A percentile compares a stretch with the other conserved stretches of the same genome.
Conservation (phyloP, 2,888 invertebrate species). For the Drosophila nr. perissopoda region DNA sequence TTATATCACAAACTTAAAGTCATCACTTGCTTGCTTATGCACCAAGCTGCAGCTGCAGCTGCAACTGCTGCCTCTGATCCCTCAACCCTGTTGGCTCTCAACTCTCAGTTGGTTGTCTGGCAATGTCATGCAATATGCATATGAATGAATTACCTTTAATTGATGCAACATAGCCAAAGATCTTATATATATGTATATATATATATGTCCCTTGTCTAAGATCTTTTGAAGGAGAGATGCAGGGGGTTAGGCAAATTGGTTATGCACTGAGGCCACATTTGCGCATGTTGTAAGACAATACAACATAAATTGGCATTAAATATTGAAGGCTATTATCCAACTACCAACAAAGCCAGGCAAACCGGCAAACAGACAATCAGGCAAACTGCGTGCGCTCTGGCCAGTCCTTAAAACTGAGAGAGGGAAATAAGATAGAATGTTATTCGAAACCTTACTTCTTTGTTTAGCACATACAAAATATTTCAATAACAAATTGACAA, state of each 20-base stretch:
- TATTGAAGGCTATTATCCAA: slow-evolving; percentile 69
- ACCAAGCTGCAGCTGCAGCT: neutral
- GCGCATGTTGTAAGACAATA: slow-evolving; percentile 51
- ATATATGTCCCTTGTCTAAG: neutral
- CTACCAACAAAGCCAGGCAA: slow-evolving; percentile 46
- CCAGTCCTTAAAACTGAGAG: slow-evolving; percentile 2
- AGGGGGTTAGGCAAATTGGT: neutral
- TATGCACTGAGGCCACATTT: slow-evolving; percentile 15
- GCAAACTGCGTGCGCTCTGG: neutral
- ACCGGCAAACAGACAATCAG: slow-evolving; percentile 11
- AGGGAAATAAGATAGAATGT: neutral
- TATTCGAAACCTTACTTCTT: slow-evolving; percentile 33
- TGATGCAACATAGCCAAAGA: slow-evolving; percentile 66
- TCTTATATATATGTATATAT: neutral
- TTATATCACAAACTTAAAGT: slow-evolving; percentile 50
- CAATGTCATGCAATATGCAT: slow-evolving; percentile 70
- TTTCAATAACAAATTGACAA: slow-evolving; percentile 73
- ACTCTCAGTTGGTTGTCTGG: slow-evolving; percentile 36
- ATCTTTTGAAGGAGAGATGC: neutral
- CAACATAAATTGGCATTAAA: slow-evolving; percentile 80
- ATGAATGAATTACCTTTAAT: slow-evolving; percentile 78
- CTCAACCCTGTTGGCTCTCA: slow-evolving; percentile 6
- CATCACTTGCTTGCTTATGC: slow-evolving; percentile 42
- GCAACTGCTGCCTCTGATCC: slow-evolving; percentile 3
- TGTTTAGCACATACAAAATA: slow-evolving; percentile 56